phyloP scores from a whole-genome alignment of 2,113 vertebrate species.

The Lathamus discolor region DNA sequence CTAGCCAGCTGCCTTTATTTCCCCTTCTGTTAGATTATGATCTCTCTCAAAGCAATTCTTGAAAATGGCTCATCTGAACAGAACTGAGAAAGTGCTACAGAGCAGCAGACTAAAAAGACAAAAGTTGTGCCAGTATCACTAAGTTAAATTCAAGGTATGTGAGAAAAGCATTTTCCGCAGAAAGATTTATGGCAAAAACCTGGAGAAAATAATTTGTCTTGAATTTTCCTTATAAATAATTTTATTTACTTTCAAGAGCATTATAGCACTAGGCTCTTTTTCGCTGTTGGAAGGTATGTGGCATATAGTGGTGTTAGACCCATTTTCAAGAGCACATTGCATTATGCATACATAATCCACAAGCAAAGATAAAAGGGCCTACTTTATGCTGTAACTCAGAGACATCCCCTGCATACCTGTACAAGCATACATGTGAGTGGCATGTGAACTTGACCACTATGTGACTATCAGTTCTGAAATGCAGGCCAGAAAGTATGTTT shows the following conservation, averaged over 20 bases:
- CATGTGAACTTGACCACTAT: rapidly evolving
- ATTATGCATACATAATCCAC: conserved; percentile 14
- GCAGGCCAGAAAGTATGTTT: neutral
- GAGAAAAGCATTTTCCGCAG: conserved; percentile 4
- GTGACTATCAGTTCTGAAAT: neutral
- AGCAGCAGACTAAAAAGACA: conserved; percentile 35
- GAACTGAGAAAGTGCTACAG: conserved; percentile 18
- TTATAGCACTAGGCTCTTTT: neutral
- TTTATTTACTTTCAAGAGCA: conserved; percentile 56
- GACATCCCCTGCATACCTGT: neutral
- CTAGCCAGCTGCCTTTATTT: conserved; percentile 45
- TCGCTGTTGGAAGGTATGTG: neutral
- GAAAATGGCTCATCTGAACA: conserved; percentile 53
- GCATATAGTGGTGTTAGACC: neutral
- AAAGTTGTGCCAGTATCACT: neutral
- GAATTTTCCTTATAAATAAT: conserved; percentile 52
- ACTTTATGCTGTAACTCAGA: too few species aligned
- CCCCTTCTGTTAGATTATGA: conserved; percentile 36
- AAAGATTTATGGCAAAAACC: conserved; percentile 39
- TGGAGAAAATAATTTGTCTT: conserved; percentile 43
- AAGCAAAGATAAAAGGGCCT: neutral
- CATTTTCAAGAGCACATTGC: neutral
- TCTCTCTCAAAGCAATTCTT: conserved; percentile 56
- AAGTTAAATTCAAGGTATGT: conserved; percentile 6
- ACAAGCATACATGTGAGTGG: neutral